Percentiles rank a stretch among this genome's conserved stretches.
Evolutionary conservation across 2,113 vertebrate species (phyloP).

Genomic region (Paramisgurnus dabryanus): DNA sequence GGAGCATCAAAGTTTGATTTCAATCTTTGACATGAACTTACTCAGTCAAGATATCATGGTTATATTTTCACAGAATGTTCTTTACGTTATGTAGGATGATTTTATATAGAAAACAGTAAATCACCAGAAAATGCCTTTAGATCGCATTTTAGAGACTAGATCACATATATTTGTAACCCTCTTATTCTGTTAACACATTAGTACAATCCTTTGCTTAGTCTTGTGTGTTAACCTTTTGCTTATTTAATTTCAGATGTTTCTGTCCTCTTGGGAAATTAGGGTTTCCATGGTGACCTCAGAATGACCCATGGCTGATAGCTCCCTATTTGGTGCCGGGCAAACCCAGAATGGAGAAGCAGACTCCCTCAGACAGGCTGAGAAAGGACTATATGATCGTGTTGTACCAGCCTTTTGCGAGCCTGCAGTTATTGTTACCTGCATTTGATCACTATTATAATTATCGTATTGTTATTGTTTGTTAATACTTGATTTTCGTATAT

Average conservation of each 20-base stretch:
- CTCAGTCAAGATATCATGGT: too few relatives aligned
- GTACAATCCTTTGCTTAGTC: neutral
- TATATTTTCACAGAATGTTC: too few relatives aligned
- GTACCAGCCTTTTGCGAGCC: slow-evolving; percentile 48
- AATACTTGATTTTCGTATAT: slow-evolving; percentile 65
- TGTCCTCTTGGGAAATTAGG: slow-evolving; percentile 54
- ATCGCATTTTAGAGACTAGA: too few relatives aligned
- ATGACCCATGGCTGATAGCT: slow-evolving; percentile 47
- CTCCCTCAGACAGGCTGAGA: slow-evolving; percentile 30
- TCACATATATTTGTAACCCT: too few relatives aligned
- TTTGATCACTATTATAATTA: slow-evolving; percentile 51
- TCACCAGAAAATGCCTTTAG: too few relatives aligned
- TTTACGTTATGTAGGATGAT: too few relatives aligned
- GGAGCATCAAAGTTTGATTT: too few relatives aligned
- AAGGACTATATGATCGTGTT: slow-evolving; percentile 38
- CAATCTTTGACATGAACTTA: too few relatives aligned
- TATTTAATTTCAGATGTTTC: slow-evolving; percentile 65
- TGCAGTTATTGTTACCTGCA: slow-evolving; percentile 55
- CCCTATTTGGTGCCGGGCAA: slow-evolving; percentile 52
- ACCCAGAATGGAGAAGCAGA: slow-evolving; percentile 34
- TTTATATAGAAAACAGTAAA: too few relatives aligned
- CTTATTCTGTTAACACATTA: too few relatives aligned
- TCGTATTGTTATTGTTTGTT: slow-evolving; percentile 66
- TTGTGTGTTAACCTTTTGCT: neutral
- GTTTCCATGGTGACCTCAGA: slow-evolving; percentile 58